Conservation (phyloP, 2,797 vertebrate genomes). For the Urophycis tenuis region DNA sequence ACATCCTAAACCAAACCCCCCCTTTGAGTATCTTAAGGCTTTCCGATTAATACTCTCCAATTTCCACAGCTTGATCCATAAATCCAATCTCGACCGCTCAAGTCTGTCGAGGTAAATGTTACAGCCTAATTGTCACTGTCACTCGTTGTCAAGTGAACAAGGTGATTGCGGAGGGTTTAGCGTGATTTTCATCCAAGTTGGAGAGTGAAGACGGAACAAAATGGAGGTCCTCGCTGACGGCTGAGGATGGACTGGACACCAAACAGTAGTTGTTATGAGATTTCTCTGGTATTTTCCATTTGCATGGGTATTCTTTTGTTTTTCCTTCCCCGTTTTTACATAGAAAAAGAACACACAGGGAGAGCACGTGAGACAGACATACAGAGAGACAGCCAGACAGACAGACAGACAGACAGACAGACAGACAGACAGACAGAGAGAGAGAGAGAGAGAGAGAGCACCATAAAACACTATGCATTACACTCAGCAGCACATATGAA, state of each 20-base stretch:
- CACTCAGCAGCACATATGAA: conserved; percentile 36
- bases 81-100: not conserved
- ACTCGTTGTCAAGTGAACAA: not conserved
- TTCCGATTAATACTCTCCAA: not conserved
- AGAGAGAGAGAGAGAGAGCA: conserved; percentile 22
- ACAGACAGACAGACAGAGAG: conserved; percentile 20
- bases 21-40: not conserved
- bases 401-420: conserved; percentile 23
- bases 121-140: not conserved
- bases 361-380: conserved; percentile 11
- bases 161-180: not conserved
- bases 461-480: conserved; percentile 51
- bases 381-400: conserved; percentile 15
- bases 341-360: conserved; percentile 20
- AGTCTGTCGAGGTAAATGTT: not conserved
- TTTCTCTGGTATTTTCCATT: conserved; percentile 53
- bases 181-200: conserved; percentile 17
- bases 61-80: not conserved
- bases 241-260: conserved; percentile 40
- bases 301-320: conserved; percentile 36
- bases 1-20: not conserved
- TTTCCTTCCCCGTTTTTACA: conserved; percentile 33
- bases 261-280: conserved; percentile 36
- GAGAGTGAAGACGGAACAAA: not conserved
- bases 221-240: conserved; percentile 39